Evolutionary conservation across 2,888 invertebrate species (phyloP), one percentile per base, ranked within the genome.

Genomic region (Lottia scabra): DNA sequence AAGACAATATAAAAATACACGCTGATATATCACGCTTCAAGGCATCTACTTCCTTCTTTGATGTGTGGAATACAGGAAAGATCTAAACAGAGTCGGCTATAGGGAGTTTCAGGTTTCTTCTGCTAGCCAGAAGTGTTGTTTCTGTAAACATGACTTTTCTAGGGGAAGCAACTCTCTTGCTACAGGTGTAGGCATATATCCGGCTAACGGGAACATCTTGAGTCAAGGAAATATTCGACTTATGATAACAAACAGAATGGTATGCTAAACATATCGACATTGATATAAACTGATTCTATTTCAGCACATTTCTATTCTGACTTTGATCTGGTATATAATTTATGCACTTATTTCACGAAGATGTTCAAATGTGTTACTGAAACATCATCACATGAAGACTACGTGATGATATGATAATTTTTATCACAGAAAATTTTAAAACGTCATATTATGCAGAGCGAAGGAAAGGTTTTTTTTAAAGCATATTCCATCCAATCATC

Each of bases 141-240:
- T 56, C 19, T 56, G 56, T 56, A 56, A 56, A 56, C 56, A 56
- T 56, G 56, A 56, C 56, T 56, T 56, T 56, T 56, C 19, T 19
- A 56, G 23, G 56, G 56, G 56, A 56, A 56, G 56, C 13, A 56
- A 56, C 56, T 56, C 56, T 56, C 56, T 23, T 56, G 56, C 8
- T 56, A 56, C 56, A 56, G 56, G 23, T 56, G 56, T 56, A 56
- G 19, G 56, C 56, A 56, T 56, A 56, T 56, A 56, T 56, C 56
- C 56, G 56, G 56, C 56, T 19, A 56, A 56, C 56, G 56, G 19
- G 56, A 56, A 56, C 56, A 56, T 56, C 56, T 56, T 56, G 56
- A 56, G 23, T 23, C 19, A 23, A 56, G 56, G 23, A 56, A 56
- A 23, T 56, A 56, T 56, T 56, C 56, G 56, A 12, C 56, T 13